Evolutionary conservation across 2,888 invertebrate genomes (phyloP).

Genomic region (Pinctada fucata): DNA sequence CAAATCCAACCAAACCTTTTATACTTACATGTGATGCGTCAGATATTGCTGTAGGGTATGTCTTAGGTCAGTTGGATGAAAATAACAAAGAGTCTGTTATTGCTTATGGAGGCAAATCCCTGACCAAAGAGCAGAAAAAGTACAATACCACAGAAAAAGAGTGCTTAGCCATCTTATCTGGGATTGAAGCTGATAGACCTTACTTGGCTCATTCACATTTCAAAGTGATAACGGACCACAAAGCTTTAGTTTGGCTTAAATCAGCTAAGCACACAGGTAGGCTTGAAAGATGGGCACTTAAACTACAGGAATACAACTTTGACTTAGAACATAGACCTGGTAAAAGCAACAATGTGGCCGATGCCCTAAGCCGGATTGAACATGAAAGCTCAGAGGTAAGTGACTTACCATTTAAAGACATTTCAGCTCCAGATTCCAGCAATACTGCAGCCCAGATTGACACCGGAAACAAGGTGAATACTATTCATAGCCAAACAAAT

Average conservation of each 20-base stretch:
- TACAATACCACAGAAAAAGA: conserved; percentile 48
- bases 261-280: conserved; percentile 25
- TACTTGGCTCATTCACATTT: conserved; percentile 43
- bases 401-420: conserved; percentile 17
- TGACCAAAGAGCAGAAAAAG: conserved; percentile 39
- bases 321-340: conserved; percentile 34
- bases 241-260: conserved; percentile 39
- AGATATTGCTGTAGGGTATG: conserved; percentile 31
- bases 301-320: conserved; percentile 35
- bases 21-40: conserved; percentile 23
- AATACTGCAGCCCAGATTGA: not conserved
- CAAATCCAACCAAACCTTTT: conserved; percentile 6
- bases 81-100: conserved; percentile 40
- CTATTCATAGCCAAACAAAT: not conserved
- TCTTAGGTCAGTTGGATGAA: conserved; percentile 37
- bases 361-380: conserved; percentile 30
- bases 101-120: conserved; percentile 49
- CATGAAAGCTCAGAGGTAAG: conserved; percentile 4
- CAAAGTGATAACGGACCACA: conserved; percentile 46
- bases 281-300: conserved; percentile 38
- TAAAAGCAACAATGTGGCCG: conserved; percentile 38
- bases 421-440: conserved; percentile 22
- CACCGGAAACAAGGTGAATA: not conserved
- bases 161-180: conserved; percentile 49
- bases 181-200: conserved; percentile 44